Conservation (phyloP, 1,140 invertebrate species). For the Trichonephila clavipes region DNA sequence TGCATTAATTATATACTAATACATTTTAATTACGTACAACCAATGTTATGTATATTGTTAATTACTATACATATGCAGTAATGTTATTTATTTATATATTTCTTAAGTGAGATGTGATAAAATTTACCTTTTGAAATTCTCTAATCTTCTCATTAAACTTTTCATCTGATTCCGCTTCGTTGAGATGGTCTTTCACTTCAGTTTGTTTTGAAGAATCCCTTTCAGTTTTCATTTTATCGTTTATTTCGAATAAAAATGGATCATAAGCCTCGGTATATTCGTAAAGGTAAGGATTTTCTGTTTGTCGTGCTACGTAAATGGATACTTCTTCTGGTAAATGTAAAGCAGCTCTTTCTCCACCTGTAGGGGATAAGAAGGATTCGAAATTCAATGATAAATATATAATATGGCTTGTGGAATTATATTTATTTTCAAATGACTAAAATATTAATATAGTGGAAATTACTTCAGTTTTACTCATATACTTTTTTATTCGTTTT, state of each 20-base stretch:
- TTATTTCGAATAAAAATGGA: slow-evolving; percentile 4
- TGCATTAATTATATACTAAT: too few relatives aligned
- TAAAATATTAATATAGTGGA: neutral
- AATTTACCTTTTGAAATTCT: slow-evolving; percentile 57
- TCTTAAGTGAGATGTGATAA: too few relatives aligned
- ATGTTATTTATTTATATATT: too few relatives aligned
- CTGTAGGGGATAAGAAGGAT: neutral
- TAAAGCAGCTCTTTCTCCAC: slow-evolving; percentile 60
- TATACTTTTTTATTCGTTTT: too few relatives aligned
- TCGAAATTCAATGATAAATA: neutral
- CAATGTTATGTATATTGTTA: too few relatives aligned
- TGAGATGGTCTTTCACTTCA: neutral
- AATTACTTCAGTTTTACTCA: too few relatives aligned
- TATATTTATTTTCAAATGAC: neutral
- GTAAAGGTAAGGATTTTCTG: slow-evolving; percentile 40
- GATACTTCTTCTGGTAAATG: slow-evolving; percentile 51
- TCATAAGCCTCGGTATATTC: slow-evolving; percentile 49
- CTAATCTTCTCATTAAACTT: slow-evolving; percentile 22
- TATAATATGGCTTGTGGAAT: neutral
- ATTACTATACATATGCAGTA: too few relatives aligned
- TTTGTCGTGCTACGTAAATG: slow-evolving; percentile 31
- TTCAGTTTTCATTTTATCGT: slow-evolving; percentile 1
- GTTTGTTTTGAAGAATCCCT: neutral
- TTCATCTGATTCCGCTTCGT: slow-evolving; percentile 53
- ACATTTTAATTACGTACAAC: too few relatives aligned